Conservation (phyloP, 2,888 invertebrate species). For the Drosophila tanythrix region DNA sequence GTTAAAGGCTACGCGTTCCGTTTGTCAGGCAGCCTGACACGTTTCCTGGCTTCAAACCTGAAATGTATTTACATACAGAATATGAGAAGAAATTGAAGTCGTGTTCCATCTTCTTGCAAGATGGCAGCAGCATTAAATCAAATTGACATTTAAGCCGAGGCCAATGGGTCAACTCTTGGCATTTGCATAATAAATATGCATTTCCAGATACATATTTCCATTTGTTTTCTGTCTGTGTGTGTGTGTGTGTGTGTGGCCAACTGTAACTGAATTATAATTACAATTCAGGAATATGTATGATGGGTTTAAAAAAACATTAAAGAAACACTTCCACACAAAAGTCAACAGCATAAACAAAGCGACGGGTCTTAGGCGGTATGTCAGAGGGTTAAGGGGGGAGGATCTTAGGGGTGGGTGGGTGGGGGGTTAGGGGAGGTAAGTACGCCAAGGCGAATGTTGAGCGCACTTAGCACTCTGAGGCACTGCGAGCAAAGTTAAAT, state of each 20-base stretch:
- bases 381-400: too few relatives aligned
- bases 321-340: conserved; percentile 66
- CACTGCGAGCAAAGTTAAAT: conserved; percentile 59
- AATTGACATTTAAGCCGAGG: conserved; percentile 44
- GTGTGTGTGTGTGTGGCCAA: conserved; percentile 2
- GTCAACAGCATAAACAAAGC: conserved; percentile 68
- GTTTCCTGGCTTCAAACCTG: conserved; percentile 36
- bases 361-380: background rate
- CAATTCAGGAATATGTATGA: conserved; percentile 48
- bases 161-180: conserved; percentile 52
- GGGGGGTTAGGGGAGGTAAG: background rate
- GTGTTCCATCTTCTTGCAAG: conserved; percentile 9
- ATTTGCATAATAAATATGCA: conserved; percentile 60
- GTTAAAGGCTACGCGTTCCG: conserved; percentile 42
- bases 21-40: conserved; percentile 40
- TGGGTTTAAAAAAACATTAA: conserved; percentile 50
- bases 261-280: conserved; percentile 53
- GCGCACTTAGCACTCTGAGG: conserved; percentile 68
- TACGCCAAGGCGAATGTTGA: conserved; percentile 34
- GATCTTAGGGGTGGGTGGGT: background rate
- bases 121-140: conserved; percentile 30
- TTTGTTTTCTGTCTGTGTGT: conserved; percentile 10
- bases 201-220: conserved; percentile 15
- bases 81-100: conserved; percentile 25
- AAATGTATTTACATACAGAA: conserved; percentile 21